Percentiles rank a stretch among this genome's conserved stretches.
Conservation (phyloP, 2,888 invertebrate species). For the Eumerus sabulonum region DNA sequence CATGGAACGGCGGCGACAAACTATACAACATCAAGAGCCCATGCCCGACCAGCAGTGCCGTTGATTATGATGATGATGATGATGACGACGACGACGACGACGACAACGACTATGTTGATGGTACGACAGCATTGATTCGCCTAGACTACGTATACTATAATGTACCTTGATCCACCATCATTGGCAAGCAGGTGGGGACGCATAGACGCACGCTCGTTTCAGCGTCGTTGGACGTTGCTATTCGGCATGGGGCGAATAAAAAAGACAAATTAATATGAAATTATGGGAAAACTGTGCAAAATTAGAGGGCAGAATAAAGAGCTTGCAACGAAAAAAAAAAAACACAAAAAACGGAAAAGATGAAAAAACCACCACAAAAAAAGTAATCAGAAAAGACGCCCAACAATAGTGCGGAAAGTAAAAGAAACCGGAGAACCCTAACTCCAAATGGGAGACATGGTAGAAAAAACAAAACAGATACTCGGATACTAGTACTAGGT, state of each 20-base stretch:
- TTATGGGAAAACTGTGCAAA: slow-evolving; percentile 60
- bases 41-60: slow-evolving; percentile 17
- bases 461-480: no score
- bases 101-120: slow-evolving; percentile 10
- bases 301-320: slow-evolving; percentile 53
- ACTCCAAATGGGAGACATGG: slow-evolving; percentile 17
- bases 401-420: slow-evolving; percentile 14
- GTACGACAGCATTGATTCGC: slow-evolving; percentile 44
- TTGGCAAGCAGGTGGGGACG: slow-evolving; percentile 40
- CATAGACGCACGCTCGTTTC: slow-evolving; percentile 43
- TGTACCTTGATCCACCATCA: slow-evolving; percentile 29
- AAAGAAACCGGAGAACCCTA: slow-evolving; percentile 31
- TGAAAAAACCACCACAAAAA: slow-evolving; percentile 7
- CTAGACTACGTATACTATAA: slow-evolving; percentile 31
- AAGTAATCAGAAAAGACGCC: neutral
- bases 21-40: slow-evolving; percentile 39
- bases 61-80: slow-evolving; percentile 21
- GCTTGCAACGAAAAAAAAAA: slow-evolving; percentile 41
- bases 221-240: slow-evolving; percentile 30
- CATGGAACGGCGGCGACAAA: slow-evolving; percentile 32
- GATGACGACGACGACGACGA: slow-evolving; percentile 13
- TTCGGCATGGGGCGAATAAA: slow-evolving; percentile 47
- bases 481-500: slow-evolving; percentile 24
- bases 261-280: slow-evolving; percentile 61
- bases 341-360: slow-evolving; percentile 12